phyloP scores from a whole-genome alignment of 2,797 vertebrate species.

The Tiaroga cobitis region DNA sequence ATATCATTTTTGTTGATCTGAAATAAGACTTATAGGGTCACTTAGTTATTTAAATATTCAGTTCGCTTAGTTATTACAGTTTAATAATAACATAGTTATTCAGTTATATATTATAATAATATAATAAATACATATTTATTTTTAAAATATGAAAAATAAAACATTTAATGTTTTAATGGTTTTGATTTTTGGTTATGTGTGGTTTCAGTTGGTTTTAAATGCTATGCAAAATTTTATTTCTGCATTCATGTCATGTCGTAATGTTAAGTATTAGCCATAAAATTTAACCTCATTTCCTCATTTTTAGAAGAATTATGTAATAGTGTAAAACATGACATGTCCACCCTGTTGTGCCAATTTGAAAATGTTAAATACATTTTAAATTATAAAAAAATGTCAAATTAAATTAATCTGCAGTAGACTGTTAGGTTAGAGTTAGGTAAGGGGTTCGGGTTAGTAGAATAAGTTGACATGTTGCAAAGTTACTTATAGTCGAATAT shows the following conservation, averaged over 20 bases:
- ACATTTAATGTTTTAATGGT: neutral
- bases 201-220: neutral
- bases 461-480: no score
- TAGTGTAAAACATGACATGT: neutral
- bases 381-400: no score
- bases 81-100: neutral
- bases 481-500: no score
- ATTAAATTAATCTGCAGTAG: no score
- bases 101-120: neutral
- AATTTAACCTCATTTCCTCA: neutral
- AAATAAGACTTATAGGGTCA: neutral
- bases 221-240: no score
- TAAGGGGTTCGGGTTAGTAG: no score
- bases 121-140: neutral
- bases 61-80: neutral
- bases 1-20: neutral
- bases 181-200: neutral
- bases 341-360: neutral
- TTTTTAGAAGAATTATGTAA: neutral
- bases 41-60: neutral
- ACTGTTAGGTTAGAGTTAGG: no score
- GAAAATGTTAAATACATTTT: neutral
- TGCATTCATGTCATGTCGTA: no score
- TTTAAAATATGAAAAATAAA: neutral
- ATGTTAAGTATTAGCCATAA: neutral